A percentile compares a stretch with the other conserved stretches of the same genome.
These are phyloP conservation scores for Elachura formosa DNA, from an alignment of 2,113 vertebrate genomes.

Conservation along the genomic window DNA sequence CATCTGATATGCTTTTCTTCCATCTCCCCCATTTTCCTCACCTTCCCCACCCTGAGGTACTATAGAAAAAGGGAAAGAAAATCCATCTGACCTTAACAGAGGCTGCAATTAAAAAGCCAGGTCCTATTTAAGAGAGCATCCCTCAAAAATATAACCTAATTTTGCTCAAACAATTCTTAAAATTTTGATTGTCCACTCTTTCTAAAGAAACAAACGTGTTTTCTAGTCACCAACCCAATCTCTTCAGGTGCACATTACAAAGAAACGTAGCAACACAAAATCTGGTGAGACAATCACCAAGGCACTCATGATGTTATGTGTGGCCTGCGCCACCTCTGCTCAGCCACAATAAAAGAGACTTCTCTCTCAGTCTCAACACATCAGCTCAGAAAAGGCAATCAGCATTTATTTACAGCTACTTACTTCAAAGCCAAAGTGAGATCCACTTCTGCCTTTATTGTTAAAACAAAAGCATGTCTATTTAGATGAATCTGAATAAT, in stretches of 20 bases:
- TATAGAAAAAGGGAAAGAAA: not conserved
- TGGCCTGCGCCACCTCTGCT: not conserved
- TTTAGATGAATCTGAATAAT: not conserved
- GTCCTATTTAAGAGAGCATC: not conserved
- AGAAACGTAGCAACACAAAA: not conserved
- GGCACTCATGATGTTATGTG: not conserved
- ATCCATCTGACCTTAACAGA: not conserved
- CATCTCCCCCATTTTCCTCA: not conserved
- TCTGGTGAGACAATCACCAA: not conserved
- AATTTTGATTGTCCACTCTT: not conserved
- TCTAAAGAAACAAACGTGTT: not conserved
- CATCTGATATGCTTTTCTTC: not conserved
- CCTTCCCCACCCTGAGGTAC: not conserved
- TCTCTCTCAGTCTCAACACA: not conserved
- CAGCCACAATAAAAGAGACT: not conserved
- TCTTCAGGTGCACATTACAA: not conserved
- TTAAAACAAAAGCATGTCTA: not conserved
- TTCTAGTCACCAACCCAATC: not conserved
- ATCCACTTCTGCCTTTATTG: not conserved
- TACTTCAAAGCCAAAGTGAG: not conserved
- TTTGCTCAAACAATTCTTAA: not conserved
- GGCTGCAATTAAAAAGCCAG: not conserved
- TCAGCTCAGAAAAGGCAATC: not conserved
- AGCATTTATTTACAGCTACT: not conserved
- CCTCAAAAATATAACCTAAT: not conserved